Percentiles rank a stretch among this genome's conserved stretches.
These are phyloP conservation scores for Pseudochirops cupreus DNA, from an alignment of 2,797 vertebrate species.

Conservation along the genomic window DNA sequence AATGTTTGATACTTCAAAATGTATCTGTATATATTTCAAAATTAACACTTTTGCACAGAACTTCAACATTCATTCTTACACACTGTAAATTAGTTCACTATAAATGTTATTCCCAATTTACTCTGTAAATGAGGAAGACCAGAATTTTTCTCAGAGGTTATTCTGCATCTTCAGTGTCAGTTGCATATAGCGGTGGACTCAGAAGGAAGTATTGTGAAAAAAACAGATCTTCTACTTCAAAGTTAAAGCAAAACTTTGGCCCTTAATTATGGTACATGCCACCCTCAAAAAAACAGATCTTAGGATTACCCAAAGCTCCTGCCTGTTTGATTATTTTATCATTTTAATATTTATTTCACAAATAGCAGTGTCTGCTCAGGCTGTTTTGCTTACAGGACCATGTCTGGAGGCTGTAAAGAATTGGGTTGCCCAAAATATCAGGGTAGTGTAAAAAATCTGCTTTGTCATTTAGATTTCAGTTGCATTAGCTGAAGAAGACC, in stretches of 20 bases:
- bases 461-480: not conserved
- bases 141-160: not conserved
- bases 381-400: not conserved
- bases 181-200: not conserved
- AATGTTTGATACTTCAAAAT: not conserved
- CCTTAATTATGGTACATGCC: not conserved
- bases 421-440: not conserved
- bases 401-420: not conserved
- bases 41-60: not conserved
- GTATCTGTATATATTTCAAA: not conserved
- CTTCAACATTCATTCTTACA: not conserved
- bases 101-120: not conserved
- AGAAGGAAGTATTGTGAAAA: not conserved
- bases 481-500: not conserved
- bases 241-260: not conserved
- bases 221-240: not conserved
- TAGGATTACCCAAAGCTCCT: not conserved
- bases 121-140: not conserved
- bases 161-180: not conserved
- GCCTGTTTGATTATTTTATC: not conserved
- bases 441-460: not conserved
- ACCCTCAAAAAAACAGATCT: not conserved
- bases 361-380: not conserved
- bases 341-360: not conserved
- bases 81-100: not conserved